Evolutionary conservation across 2,113 vertebrate species (phyloP), one percentile per base, ranked within the genome.

Genomic region (Forbesichthys agassizii): DNA sequence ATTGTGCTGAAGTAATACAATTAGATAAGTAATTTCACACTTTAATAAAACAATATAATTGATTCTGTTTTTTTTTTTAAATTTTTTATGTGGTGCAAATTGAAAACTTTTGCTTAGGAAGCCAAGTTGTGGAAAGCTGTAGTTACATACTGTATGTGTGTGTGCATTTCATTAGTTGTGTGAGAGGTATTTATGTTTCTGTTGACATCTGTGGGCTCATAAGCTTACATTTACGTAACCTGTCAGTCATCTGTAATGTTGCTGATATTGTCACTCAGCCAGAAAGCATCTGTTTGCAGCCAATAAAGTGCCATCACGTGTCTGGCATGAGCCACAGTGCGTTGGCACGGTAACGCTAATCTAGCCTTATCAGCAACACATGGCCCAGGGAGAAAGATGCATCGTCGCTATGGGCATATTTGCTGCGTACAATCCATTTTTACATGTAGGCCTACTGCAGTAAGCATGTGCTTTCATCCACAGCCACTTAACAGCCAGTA

Each of bases 251-350:
- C 36, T 42, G 5, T 42, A 42, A 7, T 42, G 36, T 42, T 5
- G 4, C 36, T 42, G 5, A 62, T 54, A 42, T 60, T 48, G 20
- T 54, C 48, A 58, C 61, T 76, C 80, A 69, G 67, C 58, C 36
- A 69, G 46, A 75, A 67, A 83, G 51, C 73, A 74, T 67, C 71
- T 79, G 73, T 69, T 72, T 67, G 63, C n/a, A 59, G 53, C 68
- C n/a, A 42, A 33, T n/a, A 46, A 9, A 62, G 71, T 36, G 64
- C 63, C 12, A 10, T 77, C 78, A 69, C 16, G 18, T 81, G 80
- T 77, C 66, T 79, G 68, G 61, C 58, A 71, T 14, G 16, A 36
- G 49, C 61, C 49, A 33, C 46, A 27, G 27, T 27, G 27, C 27
- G 27, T 65, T 51, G 62, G 18, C 7, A 46, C 52, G 62, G 12